phyloP scores from a whole-genome alignment of 1,140 invertebrate genomes.

The Micrasema minimum region DNA sequence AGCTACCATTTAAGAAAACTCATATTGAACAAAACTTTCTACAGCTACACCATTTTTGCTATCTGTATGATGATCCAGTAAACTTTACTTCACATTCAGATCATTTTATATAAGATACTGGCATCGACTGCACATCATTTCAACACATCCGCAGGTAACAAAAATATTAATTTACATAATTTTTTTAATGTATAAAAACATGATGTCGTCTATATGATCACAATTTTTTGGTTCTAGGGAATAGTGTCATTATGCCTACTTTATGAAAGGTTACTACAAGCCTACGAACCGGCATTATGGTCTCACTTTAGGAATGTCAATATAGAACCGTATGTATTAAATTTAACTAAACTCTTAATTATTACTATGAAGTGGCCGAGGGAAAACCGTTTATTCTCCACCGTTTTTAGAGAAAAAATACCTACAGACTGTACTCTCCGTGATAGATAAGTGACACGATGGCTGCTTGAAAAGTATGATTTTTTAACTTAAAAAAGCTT shows the following conservation, averaged over 20 bases:
- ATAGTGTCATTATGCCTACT: slow-evolving; percentile 84
- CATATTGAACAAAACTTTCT: too few relatives aligned
- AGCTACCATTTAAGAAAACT: too few relatives aligned
- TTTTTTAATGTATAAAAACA: too few relatives aligned
- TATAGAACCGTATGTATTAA: slow-evolving; percentile 86
- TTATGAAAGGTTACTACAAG: slow-evolving; percentile 91
- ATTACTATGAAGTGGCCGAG: too few relatives aligned
- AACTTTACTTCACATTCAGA: slow-evolving; percentile 89
- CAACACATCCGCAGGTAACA: slow-evolving; percentile 81
- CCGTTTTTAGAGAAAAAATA: too few relatives aligned
- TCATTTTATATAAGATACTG: slow-evolving; percentile 93
- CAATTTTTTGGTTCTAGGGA: slow-evolving; percentile 70
- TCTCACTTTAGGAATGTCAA: slow-evolving; percentile 87
- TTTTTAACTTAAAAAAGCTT: too few relatives aligned
- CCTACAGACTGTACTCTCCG: too few relatives aligned
- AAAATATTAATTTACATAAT: slow-evolving; percentile 1
- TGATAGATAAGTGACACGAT: too few relatives aligned
- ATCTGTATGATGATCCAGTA: slow-evolving; percentile 89
- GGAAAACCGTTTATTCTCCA: too few relatives aligned
- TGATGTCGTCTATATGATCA: too few relatives aligned
- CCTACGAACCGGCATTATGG: slow-evolving; percentile 89
- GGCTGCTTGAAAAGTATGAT: too few relatives aligned
- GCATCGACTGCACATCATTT: slow-evolving; percentile 90
- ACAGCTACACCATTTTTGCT: slow-evolving; percentile 94
- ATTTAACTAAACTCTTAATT: too few relatives aligned